Evolutionary conservation across 1,140 invertebrate species (phyloP), one percentile per base, ranked within the genome.

Genomic region (Maniola jurtina): DNA sequence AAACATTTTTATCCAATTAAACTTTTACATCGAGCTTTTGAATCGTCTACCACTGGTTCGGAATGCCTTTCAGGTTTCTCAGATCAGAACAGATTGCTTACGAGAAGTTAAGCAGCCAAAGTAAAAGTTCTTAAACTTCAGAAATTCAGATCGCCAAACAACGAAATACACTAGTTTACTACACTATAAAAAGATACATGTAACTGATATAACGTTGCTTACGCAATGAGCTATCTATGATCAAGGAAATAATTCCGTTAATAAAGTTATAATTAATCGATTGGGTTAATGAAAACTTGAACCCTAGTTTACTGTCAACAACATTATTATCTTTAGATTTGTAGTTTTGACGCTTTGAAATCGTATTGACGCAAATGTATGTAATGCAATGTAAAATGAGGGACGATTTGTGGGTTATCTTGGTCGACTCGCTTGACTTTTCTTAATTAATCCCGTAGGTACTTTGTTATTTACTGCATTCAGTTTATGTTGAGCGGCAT

Each of bases 281-380:
- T 70, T 76, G 69, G 81, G 79, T 84, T 79, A 83, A 83, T 76
- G 73, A 73, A 73, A 81, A 77, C 78, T 75, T 83, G 76, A 83
- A 79, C 81, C 61, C 10, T 68, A 68, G 57, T 47, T 48, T 42
- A 58, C 55, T 55, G 61, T 84, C 75, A 80, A 77, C 73, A 80
- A 76, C 50, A 71, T 73, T 75, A 38, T 75, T 79, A 77, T 83
- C 73, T 15, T 61, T 61, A 61, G 61, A 47, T 64, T 33, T 57
- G 54, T 59, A 36, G 56, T 68, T 60, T 69, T 64, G 62, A 64
- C 67, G 67, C 54, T 59, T 66, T 61, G 40, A 54, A 69, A 38
- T 69, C 47, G 59, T 73, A 80, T 80, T 88, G 85, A 88, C 83
- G 85, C 77, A 88, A 79, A 73, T 77, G 52, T 70, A 66, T 71